Conservation (phyloP, 2,888 invertebrate genomes). For the Bhutanitis thaidina region DNA sequence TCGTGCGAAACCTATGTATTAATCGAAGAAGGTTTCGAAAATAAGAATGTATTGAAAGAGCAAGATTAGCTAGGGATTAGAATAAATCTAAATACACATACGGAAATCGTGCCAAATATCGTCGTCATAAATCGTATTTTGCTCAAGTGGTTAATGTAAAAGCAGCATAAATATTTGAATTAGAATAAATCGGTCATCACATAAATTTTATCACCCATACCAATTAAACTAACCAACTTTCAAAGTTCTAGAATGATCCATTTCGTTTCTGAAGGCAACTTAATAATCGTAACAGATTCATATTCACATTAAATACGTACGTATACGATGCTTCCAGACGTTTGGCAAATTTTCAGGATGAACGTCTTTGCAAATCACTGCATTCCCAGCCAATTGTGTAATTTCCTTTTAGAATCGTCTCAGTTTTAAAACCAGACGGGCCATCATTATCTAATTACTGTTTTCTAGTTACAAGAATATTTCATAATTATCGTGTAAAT, state of each 20-base stretch:
- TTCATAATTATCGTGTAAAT: no score
- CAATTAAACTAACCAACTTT: not conserved
- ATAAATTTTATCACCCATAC: not conserved
- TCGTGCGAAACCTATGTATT: no score
- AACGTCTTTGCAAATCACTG: constrained; percentile 27
- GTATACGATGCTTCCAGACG: constrained; percentile 1
- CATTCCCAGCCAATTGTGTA: constrained; percentile 34
- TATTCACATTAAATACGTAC: constrained; percentile 8
- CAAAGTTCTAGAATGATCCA: constrained; percentile 3
- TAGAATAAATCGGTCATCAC: not conserved
- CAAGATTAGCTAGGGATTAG: constrained; percentile 15
- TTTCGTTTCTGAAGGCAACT: not conserved
- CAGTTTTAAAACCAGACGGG: constrained; percentile 10
- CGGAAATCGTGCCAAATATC: constrained; percentile 22
- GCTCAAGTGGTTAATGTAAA: constrained; percentile 11
- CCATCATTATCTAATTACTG: not conserved
- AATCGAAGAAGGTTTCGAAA: not conserved
- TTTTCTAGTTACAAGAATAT: no score
- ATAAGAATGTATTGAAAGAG: constrained; percentile 20
- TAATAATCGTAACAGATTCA: not conserved
- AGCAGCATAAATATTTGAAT: constrained; percentile 14
- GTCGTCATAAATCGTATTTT: constrained; percentile 18
- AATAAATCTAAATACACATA: constrained; percentile 20
- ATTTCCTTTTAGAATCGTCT: constrained; percentile 15
- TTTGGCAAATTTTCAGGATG: constrained; percentile 35